Conservation (phyloP, 2,113 vertebrate genomes). For the Ursus arctos region DNA sequence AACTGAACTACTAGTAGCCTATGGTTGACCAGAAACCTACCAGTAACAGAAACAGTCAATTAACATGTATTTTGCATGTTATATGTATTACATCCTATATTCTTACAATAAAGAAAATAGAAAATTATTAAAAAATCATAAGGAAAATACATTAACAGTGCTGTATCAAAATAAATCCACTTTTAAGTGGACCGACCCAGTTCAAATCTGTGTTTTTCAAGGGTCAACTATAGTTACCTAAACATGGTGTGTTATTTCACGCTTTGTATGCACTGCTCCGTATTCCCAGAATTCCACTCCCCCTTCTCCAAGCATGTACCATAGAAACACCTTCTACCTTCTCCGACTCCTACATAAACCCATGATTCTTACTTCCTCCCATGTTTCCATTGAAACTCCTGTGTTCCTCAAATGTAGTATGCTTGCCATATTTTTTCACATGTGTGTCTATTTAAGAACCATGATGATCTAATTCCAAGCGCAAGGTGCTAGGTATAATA, state of each 20-base stretch:
- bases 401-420: not conserved
- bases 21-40: not conserved
- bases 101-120: not conserved
- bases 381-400: not conserved
- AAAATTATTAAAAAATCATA: not conserved
- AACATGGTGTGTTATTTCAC: not conserved
- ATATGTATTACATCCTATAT: not conserved
- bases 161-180: not conserved
- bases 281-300: not conserved
- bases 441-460: not conserved
- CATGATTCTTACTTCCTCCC: not conserved
- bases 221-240: not conserved
- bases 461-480: not conserved
- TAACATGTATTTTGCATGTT: not conserved
- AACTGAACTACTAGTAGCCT: not conserved
- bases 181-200: not conserved
- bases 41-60: not conserved
- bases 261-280: not conserved
- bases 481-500: not conserved
- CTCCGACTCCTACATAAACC: not conserved
- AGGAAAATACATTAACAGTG: not conserved
- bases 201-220: not conserved
- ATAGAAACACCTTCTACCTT: not conserved
- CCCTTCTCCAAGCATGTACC: not conserved
- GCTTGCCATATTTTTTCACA: not conserved